Conservation (phyloP, 2,797 vertebrate species). For the Sardinella longiceps region DNA sequence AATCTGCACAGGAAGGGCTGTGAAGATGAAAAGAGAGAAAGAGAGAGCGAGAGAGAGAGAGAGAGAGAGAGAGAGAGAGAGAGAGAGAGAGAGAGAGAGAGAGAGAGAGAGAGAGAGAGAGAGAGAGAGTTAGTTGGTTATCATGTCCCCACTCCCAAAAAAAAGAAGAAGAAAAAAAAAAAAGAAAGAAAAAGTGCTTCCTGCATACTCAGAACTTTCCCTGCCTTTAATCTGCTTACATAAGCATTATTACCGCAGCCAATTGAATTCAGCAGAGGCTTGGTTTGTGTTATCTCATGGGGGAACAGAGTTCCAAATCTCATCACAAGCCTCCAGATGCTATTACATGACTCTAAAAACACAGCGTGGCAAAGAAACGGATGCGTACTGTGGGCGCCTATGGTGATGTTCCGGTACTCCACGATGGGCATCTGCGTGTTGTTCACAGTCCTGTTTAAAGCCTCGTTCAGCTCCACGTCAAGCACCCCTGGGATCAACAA, state of each 20-base stretch:
- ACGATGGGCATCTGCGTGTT: constrained; percentile 90
- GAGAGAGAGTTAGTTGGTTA: neutral
- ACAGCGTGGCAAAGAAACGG: neutral
- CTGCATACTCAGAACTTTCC: neutral
- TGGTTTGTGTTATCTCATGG: neutral
- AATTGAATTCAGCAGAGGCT: neutral
- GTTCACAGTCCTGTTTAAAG: constrained; percentile 75
- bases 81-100: neutral
- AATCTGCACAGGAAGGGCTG: constrained; percentile 85
- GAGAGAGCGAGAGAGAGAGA: neutral
- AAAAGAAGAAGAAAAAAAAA: too few species aligned
- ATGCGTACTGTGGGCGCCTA: constrained; percentile 91
- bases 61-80: neutral
- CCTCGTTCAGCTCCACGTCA: constrained; percentile 87
- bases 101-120: neutral
- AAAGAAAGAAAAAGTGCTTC: neutral
- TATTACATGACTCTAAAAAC: neutral
- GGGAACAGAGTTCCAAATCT: neutral
- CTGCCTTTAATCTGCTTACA: constrained; percentile 8
- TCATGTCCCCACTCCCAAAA: too few species aligned
- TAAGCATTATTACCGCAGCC: neutral
- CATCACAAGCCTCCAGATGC: neutral
- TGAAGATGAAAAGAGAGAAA: too few species aligned
- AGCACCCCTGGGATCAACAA: constrained; percentile 80
- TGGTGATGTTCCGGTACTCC: constrained; percentile 81